Percentiles rank a stretch among this genome's conserved stretches.
These are phyloP conservation scores for Hydra vulgaris DNA, from an alignment of 30 jellyfish, hydroid and myxozoan genomes.

Conservation along the genomic window DNA sequence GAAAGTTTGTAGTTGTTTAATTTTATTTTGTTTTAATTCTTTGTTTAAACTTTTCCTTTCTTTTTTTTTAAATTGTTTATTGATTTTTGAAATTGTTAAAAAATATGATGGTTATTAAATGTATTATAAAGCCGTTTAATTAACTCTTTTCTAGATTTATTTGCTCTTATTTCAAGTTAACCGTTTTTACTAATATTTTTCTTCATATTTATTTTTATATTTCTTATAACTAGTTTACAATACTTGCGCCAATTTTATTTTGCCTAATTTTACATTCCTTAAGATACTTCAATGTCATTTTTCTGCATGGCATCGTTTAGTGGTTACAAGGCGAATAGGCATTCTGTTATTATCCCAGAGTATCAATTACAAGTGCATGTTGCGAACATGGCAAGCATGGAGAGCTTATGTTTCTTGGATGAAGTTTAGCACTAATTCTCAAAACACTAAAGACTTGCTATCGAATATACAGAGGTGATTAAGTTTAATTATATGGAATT, in stretches of 20 bases:
- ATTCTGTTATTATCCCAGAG: conserved; percentile 61
- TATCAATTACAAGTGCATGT: conserved; percentile 66
- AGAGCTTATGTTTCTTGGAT: conserved; percentile 43
- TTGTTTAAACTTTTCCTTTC: no score
- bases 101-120: no score
- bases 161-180: no score
- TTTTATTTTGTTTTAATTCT: no score
- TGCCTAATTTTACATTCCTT: not conserved
- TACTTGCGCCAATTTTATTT: not conserved
- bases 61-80: no score
- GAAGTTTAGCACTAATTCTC: conserved; percentile 50
- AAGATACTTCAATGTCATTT: conserved; percentile 59
- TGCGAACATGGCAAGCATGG: conserved; percentile 95
- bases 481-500: not conserved
- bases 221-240: not conserved
- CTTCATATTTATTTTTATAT: not conserved
- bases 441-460: conserved; percentile 37
- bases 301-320: conserved; percentile 65
- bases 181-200: no score
- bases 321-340: conserved; percentile 44
- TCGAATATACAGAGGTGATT: conserved; percentile 56
- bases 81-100: no score
- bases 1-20: no score
- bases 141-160: no score
- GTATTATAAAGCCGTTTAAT: no score